Percentiles rank a stretch among this genome's conserved stretches.
These are phyloP conservation scores for Odontothrips loti DNA, from an alignment of 2,888 invertebrate species.

Conservation along the genomic window DNA sequence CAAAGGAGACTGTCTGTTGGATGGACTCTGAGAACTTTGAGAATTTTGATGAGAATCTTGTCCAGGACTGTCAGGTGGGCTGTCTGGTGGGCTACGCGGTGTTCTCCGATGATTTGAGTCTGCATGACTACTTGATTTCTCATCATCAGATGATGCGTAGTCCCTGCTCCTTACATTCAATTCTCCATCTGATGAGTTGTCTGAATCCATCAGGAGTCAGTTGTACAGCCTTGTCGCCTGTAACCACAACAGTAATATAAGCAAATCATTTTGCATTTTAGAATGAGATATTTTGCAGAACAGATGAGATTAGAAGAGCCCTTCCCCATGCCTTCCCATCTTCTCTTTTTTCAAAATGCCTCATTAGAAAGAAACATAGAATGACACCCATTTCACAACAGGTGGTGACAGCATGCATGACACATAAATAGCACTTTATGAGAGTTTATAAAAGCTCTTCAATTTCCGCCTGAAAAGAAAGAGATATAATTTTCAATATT, in stretches of 20 bases:
- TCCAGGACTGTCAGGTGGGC: background rate
- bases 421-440: too few relatives aligned
- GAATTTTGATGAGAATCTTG: background rate
- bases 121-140: background rate
- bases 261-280: background rate
- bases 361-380: background rate
- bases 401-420: background rate
- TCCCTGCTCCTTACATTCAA: background rate
- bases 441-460: too few relatives aligned
- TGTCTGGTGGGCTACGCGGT: background rate
- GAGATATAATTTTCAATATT: too few relatives aligned
- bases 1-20: background rate
- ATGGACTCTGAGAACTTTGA: background rate
- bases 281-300: background rate
- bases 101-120: background rate
- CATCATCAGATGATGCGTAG: constrained; percentile 14
- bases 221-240: background rate
- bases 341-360: background rate
- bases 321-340: background rate
- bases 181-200: background rate
- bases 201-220: constrained; percentile 1
- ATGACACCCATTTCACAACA: background rate
- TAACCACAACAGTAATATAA: background rate
- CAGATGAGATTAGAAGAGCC: background rate
- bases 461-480: too few relatives aligned